Evolutionary conservation across 1,140 invertebrate species (phyloP).

Genomic region (Drosophila obscura): DNA sequence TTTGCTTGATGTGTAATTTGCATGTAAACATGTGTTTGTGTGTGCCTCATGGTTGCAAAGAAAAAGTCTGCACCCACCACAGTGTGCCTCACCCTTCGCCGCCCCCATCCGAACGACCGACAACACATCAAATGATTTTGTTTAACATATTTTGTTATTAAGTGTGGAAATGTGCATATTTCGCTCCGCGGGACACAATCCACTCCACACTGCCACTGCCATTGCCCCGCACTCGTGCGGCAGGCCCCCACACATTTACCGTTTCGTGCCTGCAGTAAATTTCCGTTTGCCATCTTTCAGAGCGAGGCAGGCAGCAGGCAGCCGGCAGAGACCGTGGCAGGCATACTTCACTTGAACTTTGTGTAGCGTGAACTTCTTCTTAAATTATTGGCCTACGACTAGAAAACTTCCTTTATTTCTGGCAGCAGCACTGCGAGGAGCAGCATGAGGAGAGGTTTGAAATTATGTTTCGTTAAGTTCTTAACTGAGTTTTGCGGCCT

Average conservation of each 20-base stretch:
- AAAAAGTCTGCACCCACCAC: slow-evolving; percentile 12
- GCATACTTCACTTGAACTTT: slow-evolving; percentile 77
- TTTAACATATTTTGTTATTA: slow-evolving; percentile 83
- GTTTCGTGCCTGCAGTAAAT: slow-evolving; percentile 80
- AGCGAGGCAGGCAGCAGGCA: slow-evolving; percentile 34
- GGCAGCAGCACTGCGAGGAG: slow-evolving; percentile 1
- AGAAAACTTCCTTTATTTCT: slow-evolving; percentile 28
- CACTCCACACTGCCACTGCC: slow-evolving; percentile 7
- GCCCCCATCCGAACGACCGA: slow-evolving; percentile 43
- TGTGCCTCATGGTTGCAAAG: slow-evolving; percentile 49
- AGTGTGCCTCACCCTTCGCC: background rate
- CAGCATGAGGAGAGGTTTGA: slow-evolving; percentile 25
- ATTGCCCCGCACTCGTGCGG: background rate
- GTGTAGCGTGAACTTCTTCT: slow-evolving; percentile 80
- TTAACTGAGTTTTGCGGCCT: slow-evolving; percentile 54
- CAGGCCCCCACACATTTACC: slow-evolving; percentile 18
- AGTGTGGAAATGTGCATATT: slow-evolving; percentile 83
- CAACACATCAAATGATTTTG: slow-evolving; percentile 81
- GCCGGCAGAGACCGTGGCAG: slow-evolving; percentile 37
- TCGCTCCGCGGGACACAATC: slow-evolving; percentile 36
- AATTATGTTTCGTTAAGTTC: slow-evolving; percentile 71
- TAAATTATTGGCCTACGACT: slow-evolving; percentile 71
- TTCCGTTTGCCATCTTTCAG: slow-evolving; percentile 79
- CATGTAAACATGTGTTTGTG: slow-evolving; percentile 80
- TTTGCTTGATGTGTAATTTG: slow-evolving; percentile 81